phyloP scores from a whole-genome alignment of 2,797 vertebrate species.

The Sebastes miniatus region DNA sequence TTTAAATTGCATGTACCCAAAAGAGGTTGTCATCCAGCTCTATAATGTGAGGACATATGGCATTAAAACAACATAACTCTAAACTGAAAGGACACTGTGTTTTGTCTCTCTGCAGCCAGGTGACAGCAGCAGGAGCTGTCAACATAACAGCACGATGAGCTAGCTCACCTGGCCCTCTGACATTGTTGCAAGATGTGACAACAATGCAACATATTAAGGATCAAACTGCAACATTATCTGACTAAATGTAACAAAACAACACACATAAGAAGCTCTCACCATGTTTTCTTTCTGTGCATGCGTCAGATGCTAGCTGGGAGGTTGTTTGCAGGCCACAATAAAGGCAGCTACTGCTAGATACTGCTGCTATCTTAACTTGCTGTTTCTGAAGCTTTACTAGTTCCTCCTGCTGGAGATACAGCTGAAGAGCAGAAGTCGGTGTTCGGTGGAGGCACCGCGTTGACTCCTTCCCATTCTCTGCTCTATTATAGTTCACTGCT shows the following conservation, averaged over 20 bases:
- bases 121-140: slow-evolving; percentile 20
- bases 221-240: not conserved
- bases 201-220: not conserved
- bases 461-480: slow-evolving; percentile 65
- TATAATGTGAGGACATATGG: fast-evolving
- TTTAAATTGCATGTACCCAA: too few species aligned
- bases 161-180: slow-evolving; percentile 9
- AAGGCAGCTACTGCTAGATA: slow-evolving; percentile 2
- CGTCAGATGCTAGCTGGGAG: slow-evolving; percentile 46
- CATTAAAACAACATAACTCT: not conserved
- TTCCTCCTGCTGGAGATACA: not conserved
- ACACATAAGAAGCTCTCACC: slow-evolving; percentile 43
- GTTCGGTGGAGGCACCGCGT: slow-evolving; percentile 25
- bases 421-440: slow-evolving; percentile 43
- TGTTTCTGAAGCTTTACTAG: too few species aligned
- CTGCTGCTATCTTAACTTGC: too few species aligned
- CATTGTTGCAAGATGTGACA: not conserved
- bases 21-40: not conserved
- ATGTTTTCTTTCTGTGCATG: slow-evolving; percentile 58
- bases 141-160: slow-evolving; percentile 6
- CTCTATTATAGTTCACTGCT: not conserved
- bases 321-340: slow-evolving; percentile 51
- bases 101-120: slow-evolving; percentile 8
- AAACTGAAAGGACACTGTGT: not conserved
- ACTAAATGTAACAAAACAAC: fast-evolving